Percentiles rank a stretch among this genome's conserved stretches.
Evolutionary conservation across 2,888 invertebrate genomes (phyloP).

Genomic region (Cephus pulcher): DNA sequence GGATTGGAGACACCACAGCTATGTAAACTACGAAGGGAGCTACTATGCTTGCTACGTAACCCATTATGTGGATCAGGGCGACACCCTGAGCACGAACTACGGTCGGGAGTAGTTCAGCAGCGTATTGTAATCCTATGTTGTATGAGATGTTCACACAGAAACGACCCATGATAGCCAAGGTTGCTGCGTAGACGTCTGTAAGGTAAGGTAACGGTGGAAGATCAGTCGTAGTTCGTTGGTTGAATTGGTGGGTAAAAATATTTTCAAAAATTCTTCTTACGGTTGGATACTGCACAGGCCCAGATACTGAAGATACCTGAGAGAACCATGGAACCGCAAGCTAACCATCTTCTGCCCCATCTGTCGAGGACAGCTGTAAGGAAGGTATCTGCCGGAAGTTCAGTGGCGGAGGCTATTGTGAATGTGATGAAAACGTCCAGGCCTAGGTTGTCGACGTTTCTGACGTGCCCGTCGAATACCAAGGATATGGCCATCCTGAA

Average conservation of each 20-base stretch:
- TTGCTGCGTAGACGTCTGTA: slow-evolving; percentile 78
- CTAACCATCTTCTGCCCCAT: slow-evolving; percentile 88
- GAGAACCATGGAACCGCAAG: slow-evolving; percentile 83
- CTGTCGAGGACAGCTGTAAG: slow-evolving; percentile 81
- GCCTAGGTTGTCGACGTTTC: slow-evolving; percentile 87
- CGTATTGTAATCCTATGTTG: slow-evolving; percentile 90
- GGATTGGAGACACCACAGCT: slow-evolving; percentile 76
- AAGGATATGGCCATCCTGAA: slow-evolving; percentile 83
- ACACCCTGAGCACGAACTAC: slow-evolving; percentile 90
- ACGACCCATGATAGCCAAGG: slow-evolving; percentile 83
- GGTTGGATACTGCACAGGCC: slow-evolving; percentile 80
- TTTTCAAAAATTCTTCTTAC: slow-evolving; percentile 64
- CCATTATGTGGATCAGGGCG: slow-evolving; percentile 88
- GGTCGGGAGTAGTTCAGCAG: slow-evolving; percentile 87
- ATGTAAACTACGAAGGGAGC: slow-evolving; percentile 89
- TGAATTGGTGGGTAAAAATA: not conserved
- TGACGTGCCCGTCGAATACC: slow-evolving; percentile 89
- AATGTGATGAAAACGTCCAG: slow-evolving; percentile 87
- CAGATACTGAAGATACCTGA: slow-evolving; percentile 85
- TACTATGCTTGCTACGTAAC: slow-evolving; percentile 84
- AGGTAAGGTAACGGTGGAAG: slow-evolving; percentile 13
- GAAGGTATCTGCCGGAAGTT: slow-evolving; percentile 86
- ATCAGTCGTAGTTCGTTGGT: not conserved
- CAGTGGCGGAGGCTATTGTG: slow-evolving; percentile 85
- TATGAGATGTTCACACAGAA: slow-evolving; percentile 91